Base-by-base conservation (phyloP, 2,797 vertebrate genomes). In the Sebastes matsubarae region DNA sequence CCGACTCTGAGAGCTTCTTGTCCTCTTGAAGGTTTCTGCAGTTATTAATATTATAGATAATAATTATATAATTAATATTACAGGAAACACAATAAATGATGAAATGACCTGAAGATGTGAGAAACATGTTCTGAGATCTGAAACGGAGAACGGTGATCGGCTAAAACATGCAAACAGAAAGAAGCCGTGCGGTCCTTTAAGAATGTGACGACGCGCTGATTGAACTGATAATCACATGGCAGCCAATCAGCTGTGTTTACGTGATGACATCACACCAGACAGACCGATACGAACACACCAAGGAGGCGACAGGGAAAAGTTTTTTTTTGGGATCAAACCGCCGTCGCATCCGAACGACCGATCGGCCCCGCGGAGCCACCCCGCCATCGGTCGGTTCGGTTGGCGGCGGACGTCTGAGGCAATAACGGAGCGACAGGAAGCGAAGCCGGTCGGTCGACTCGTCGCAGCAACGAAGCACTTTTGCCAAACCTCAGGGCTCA, bases 401-500 rank as follows among this genome's bases (percentile, higher is more conserved):
- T 13, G 75, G 63, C 18, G 72, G 68, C 30, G 12, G 38, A 20
- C 50, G 68, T 69, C 75, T 30, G 13, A 73, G 81, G 87, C 88
- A 86, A 86, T 83, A 92, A 87, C 55, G 1, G 65, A 55, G 67
- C 1, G 59, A 79, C 79, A 38, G 84, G 66, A 86, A 81, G 78
- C 34, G 78, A 77, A 75, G 68, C 74, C 11, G 77, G 34, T 84
- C 25, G 79, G 89, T 84, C 84, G 20, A 72, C 42, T 38, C 60
- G 42, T 79, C 54, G 22, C 79, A 72, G 82, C 86, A 86, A 71
- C 77, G 24, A 91, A 92, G 94, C 92, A 94, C 92, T 93, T 92
- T 94, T 91, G 90, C 87, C 88, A 82, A 91, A 92, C 86, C 91
- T 93, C 90, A 91, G 92, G 92, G 90, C 83, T 93, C 85, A 86